phyloP scores from a whole-genome alignment of 2,888 invertebrate genomes.

The Furcula furcula region DNA sequence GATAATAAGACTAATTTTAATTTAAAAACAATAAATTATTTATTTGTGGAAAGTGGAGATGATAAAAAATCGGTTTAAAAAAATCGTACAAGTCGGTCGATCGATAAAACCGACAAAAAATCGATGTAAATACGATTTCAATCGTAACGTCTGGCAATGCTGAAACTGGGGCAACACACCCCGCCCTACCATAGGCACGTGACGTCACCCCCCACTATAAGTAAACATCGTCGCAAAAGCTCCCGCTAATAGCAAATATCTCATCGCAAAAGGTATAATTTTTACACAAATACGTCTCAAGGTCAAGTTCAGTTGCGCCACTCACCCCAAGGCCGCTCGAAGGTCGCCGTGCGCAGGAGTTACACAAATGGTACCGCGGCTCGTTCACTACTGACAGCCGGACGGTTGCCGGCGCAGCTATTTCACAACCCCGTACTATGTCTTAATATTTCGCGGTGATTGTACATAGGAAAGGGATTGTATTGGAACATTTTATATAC shows the following conservation, averaged over 20 bases:
- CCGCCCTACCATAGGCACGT: too few species aligned
- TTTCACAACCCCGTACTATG: slow-evolving; percentile 71
- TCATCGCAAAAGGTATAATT: not conserved
- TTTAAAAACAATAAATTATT: too few species aligned
- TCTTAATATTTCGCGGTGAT: slow-evolving; percentile 63
- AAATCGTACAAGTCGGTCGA: too few species aligned
- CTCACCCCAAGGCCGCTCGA: slow-evolving; percentile 65
- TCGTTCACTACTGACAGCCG: slow-evolving; percentile 65
- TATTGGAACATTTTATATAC: slow-evolving; percentile 34
- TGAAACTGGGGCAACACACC: too few species aligned
- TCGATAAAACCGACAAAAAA: too few species aligned
- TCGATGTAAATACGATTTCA: too few species aligned
- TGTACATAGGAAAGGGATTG: slow-evolving; percentile 53
- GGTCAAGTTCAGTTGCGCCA: slow-evolving; percentile 61
- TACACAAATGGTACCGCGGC: slow-evolving; percentile 59
- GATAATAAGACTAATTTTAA: too few species aligned
- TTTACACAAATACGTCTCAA: slow-evolving; percentile 26
- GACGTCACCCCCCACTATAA: too few species aligned
- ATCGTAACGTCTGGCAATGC: too few species aligned
- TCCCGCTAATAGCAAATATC: not conserved
- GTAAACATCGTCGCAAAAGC: too few species aligned
- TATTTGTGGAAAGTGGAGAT: too few species aligned
- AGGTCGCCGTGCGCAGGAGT: slow-evolving; percentile 54
- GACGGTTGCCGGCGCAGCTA: slow-evolving; percentile 35
- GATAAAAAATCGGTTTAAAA: too few species aligned